phyloP scores from a whole-genome alignment of 2,888 invertebrate genomes.

The Marronus borbonicus region DNA sequence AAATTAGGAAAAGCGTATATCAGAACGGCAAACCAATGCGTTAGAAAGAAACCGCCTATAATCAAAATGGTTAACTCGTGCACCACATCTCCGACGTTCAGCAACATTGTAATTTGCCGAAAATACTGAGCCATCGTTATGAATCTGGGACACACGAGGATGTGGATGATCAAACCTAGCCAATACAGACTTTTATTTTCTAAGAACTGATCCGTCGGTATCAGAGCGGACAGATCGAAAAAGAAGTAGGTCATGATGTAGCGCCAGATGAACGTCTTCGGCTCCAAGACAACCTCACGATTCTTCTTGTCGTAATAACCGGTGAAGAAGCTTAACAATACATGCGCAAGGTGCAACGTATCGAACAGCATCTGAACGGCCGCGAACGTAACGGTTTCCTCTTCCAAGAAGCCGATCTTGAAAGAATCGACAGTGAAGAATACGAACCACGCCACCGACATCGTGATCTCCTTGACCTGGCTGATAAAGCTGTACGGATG shows the following conservation, averaged over 20 bases:
- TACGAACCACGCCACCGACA: constrained; percentile 42
- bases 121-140: constrained; percentile 34
- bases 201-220: constrained; percentile 6
- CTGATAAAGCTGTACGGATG: constrained; percentile 35
- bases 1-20: constrained; percentile 30
- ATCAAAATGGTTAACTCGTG: constrained; percentile 43
- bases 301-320: constrained; percentile 32
- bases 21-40: constrained; percentile 33
- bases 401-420: constrained; percentile 20
- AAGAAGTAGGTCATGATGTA: constrained; percentile 32
- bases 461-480: constrained; percentile 37
- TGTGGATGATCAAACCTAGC: constrained; percentile 20
- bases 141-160: constrained; percentile 13
- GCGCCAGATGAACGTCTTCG: neutral
- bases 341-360: constrained; percentile 9
- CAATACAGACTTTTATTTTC: neutral
- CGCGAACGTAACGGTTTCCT: neutral
- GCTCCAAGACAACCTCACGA: constrained; percentile 21
- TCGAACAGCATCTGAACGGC: neutral
- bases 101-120: constrained; percentile 31
- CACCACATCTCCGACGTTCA: constrained; percentile 44
- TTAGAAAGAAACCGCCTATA: constrained; percentile 17
- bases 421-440: constrained; percentile 32
- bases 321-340: constrained; percentile 22
- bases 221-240: constrained; percentile 13